Percentiles rank a stretch among this genome's conserved stretches.
These are phyloP conservation scores for Drosophila austrosaltans DNA, from an alignment of 2,888 invertebrate species.

Conservation along the genomic window DNA sequence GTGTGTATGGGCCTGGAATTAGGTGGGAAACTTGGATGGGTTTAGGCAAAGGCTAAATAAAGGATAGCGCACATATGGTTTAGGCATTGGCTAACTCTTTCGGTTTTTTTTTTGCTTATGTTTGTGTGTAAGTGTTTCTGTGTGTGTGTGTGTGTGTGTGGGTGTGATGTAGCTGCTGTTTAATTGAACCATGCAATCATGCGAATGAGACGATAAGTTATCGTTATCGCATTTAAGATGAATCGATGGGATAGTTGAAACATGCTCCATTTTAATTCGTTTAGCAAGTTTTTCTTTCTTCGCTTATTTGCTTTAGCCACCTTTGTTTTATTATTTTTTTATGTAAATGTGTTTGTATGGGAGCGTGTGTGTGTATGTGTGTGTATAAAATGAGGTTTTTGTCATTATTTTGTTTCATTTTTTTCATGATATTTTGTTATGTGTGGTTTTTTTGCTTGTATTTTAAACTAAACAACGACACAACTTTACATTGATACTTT, in stretches of 20 bases:
- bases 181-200: conserved; percentile 2
- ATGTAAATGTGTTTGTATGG: conserved; percentile 14
- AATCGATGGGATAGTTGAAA: conserved; percentile 1
- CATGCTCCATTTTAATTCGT: not conserved
- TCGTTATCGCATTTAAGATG: conserved; percentile 1
- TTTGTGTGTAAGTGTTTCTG: not conserved
- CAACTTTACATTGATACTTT: conserved; percentile 66
- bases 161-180: conserved; percentile 15
- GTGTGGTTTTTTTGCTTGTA: conserved; percentile 14
- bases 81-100: conserved; percentile 1
- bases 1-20: not conserved
- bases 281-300: conserved; percentile 2
- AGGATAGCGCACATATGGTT: conserved; percentile 3
- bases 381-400: conserved; percentile 31
- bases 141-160: conserved; percentile 25
- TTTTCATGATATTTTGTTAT: conserved; percentile 36
- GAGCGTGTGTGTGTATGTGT: conserved; percentile 24
- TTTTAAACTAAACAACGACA: conserved; percentile 72
- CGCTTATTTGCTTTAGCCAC: not conserved
- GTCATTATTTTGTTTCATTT: conserved; percentile 33
- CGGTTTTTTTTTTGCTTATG: not conserved
- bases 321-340: not conserved
- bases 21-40: conserved; percentile 14
- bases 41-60: not conserved
- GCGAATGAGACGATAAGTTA: not conserved